Evolutionary conservation across 1,140 invertebrate genomes (phyloP), one percentile per base, ranked within the genome.

Genomic region (Drosophila eugracilis): DNA sequence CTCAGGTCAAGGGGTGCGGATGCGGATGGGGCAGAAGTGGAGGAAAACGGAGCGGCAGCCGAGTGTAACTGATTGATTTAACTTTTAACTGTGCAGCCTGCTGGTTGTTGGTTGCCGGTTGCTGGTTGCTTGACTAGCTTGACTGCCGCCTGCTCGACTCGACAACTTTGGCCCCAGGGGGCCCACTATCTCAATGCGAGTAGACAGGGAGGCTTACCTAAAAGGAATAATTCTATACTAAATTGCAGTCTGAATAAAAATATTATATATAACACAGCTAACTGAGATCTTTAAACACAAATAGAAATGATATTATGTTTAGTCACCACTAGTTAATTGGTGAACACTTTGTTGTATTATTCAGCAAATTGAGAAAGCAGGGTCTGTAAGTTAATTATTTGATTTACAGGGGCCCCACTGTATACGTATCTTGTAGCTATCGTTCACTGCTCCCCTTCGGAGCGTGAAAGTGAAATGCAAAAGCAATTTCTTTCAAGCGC

Each of bases 391-490:
- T n/a, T n/a, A 10, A 9, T 2, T 6, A 19, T 17, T 47, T 4
- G 7, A 5, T n/a, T 15, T 15, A 15, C n/a, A 10, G 22, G 24
- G 22, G 14, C 9, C 32, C 12, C 34, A 67, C 50, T 71, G 45
- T 71, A 21, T 6, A 4, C 47, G 22, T 15, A 36, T 71, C 47
- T 55, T 15, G n/a, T 57, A 39, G 58, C 36, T 53, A 53, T 72
- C 70, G 69, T 42, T 34, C 37, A 24, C 67, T 47, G 65, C 41
- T 49, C 69, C 70, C 47, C 45, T 36, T 28, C 52, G 50, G 37
- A 57, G 60, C 44, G 72, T 80, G 59, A 80, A 80, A 80, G 78
- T 80, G 72, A 80, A 80, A 80, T 85, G 57, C 63, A 45, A 58
- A 55, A 50, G 44, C 37, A 67, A 78, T 78, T 84, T 63, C 15